These are phyloP conservation scores for Mimumesa dahlbomi DNA, from an alignment of 2,888 invertebrate species.

Conservation along the genomic window DNA sequence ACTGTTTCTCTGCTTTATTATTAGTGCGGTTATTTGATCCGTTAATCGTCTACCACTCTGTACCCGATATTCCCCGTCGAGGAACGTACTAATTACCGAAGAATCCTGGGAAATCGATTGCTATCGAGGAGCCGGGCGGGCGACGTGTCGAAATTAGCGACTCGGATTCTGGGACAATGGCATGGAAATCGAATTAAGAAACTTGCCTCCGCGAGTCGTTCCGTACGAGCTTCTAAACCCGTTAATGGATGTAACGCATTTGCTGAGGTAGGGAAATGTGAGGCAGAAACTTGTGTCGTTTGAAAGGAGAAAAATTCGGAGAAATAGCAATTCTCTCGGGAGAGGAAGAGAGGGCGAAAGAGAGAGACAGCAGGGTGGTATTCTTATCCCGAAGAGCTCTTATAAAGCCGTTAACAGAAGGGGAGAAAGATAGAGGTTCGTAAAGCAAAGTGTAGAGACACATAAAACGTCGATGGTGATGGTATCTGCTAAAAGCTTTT, in stretches of 20 bases:
- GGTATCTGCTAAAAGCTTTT: slow-evolving; percentile 45
- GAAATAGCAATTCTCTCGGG: no score
- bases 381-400: no score
- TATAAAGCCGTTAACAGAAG: slow-evolving; percentile 18
- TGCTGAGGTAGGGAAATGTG: no score
- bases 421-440: slow-evolving; percentile 1
- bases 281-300: no score
- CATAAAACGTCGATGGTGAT: slow-evolving; percentile 15
- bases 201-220: background rate
- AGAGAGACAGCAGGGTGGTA: no score
- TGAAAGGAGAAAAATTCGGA: no score
- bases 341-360: no score
- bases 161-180: background rate
- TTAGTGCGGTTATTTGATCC: no score
- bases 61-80: background rate
- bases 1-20: no score
- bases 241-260: background rate
- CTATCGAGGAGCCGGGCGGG: background rate
- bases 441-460: slow-evolving; percentile 11
- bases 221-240: background rate
- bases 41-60: background rate
- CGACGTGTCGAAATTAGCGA: background rate
- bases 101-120: background rate
- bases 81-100: background rate
- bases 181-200: slow-evolving; percentile 4